Evolutionary conservation across 2,113 vertebrate species (phyloP).

Genomic region (Polypterus senegalus): DNA sequence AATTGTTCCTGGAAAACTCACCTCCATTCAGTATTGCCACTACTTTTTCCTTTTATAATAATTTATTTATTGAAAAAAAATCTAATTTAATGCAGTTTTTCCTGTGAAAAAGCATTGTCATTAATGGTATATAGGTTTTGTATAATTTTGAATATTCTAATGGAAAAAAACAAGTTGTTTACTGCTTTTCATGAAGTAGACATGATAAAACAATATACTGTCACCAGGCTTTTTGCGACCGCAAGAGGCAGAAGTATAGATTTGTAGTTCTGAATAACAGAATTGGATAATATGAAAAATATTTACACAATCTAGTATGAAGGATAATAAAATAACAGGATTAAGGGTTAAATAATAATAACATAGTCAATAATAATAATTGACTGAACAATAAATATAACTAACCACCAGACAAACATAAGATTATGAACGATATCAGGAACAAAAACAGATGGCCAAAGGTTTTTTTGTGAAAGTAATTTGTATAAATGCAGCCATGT

Average conservation of each 20-base stretch:
- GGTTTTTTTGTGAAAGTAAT: slow-evolving; percentile 4
- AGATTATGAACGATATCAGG: slow-evolving; percentile 29
- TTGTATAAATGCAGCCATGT: slow-evolving; percentile 2
- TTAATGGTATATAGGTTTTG: too few species aligned
- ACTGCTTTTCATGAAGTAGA: not conserved
- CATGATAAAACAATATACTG: not conserved
- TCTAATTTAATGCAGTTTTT: too few species aligned
- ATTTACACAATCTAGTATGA: slow-evolving; percentile 43
- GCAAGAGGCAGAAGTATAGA: not conserved
- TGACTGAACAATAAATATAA: slow-evolving; percentile 28
- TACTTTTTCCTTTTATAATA: too few species aligned
- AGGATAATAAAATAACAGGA: slow-evolving; percentile 14
- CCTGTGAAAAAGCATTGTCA: too few species aligned
- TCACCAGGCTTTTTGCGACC: slow-evolving; percentile 1
- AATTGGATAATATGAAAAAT: slow-evolving; percentile 29
- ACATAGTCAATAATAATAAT: slow-evolving; percentile 17
- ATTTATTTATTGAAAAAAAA: too few species aligned
- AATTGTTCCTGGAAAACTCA: too few species aligned
- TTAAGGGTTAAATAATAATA: slow-evolving; percentile 20
- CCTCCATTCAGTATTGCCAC: too few species aligned
- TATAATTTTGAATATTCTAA: too few species aligned
- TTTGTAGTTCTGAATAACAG: slow-evolving; percentile 14
- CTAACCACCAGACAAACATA: slow-evolving; percentile 28
- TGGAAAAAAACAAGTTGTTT: too few species aligned
- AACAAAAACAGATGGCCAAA: not conserved